phyloP scores from a whole-genome alignment of 2,797 vertebrate species.

The Odontamblyopus rebecca region DNA sequence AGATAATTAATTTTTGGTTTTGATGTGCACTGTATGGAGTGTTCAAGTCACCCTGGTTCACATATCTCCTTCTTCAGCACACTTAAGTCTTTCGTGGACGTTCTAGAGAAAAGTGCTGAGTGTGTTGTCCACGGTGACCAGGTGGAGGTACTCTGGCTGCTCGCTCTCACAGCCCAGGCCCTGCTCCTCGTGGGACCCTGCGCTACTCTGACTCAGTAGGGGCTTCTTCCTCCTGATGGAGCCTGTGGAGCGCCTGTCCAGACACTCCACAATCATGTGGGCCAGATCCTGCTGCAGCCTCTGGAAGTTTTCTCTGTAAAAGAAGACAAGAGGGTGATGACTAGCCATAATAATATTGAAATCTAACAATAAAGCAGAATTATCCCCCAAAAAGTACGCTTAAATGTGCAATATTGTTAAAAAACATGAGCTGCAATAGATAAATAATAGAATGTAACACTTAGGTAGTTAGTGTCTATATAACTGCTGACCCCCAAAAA shows the following conservation, averaged over 20 bases:
- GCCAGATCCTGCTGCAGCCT: conserved; percentile 88
- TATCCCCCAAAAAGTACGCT: too few relatives aligned
- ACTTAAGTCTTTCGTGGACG: not conserved
- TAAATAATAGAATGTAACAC: too few relatives aligned
- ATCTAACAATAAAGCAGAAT: too few relatives aligned
- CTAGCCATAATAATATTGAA: too few relatives aligned
- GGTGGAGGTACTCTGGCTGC: conserved; percentile 87
- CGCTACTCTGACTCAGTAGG: conserved; percentile 68
- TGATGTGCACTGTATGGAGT: not conserved
- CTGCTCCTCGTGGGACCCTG: conserved; percentile 41
- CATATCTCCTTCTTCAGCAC: too few relatives aligned
- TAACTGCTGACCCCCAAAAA: too few relatives aligned
- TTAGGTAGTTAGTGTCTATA: too few relatives aligned
- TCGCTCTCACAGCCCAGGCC: conserved; percentile 71
- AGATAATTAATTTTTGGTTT: too few relatives aligned
- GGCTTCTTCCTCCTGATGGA: conserved; percentile 54
- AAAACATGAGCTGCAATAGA: too few relatives aligned
- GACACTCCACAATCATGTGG: conserved; percentile 83
- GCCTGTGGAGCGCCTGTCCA: conserved; percentile 77
- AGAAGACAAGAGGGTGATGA: not conserved
- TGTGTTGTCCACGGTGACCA: conserved; percentile 82
- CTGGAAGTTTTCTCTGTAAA: conserved; percentile 89
- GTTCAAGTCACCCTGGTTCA: too few relatives aligned
- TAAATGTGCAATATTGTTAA: too few relatives aligned
- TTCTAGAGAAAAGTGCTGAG: conserved; percentile 83